Evolutionary conservation across 1,140 invertebrate species (phyloP).

Genomic region (Choristoneura fumiferana): DNA sequence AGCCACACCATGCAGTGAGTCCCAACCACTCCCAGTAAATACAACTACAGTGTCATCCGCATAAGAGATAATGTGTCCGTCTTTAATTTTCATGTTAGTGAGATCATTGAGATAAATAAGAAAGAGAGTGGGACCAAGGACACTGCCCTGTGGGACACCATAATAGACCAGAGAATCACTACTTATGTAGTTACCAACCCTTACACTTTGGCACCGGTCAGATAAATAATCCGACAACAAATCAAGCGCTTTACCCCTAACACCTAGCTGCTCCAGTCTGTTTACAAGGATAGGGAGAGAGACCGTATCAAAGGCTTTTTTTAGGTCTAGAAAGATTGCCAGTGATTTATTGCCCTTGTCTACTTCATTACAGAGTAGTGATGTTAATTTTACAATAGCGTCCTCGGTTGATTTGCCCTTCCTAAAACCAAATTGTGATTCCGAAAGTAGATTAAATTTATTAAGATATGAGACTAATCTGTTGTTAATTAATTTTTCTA

Average conservation of each 20-base stretch:
- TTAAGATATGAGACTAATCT: constrained; percentile 22
- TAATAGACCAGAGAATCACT: constrained; percentile 2
- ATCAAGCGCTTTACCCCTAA: not conserved
- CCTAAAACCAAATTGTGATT: constrained; percentile 25
- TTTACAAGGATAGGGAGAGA: not conserved
- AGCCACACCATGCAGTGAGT: not conserved
- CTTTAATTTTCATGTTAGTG: not conserved
- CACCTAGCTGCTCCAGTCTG: not conserved
- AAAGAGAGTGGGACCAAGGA: constrained; percentile 25
- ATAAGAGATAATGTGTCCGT: constrained; percentile 14
- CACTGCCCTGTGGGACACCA: constrained; percentile 26
- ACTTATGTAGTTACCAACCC: constrained; percentile 19
- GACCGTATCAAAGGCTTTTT: constrained; percentile 7
- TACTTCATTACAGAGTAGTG: constrained; percentile 10
- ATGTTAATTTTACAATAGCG: constrained; percentile 19
- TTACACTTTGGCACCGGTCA: constrained; percentile 24
- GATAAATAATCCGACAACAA: constrained; percentile 15
- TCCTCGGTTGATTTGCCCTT: constrained; percentile 20
- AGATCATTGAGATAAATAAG: constrained; percentile 25
- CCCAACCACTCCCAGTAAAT: not conserved
- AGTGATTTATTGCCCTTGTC: not conserved
- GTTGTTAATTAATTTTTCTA: constrained; percentile 23
- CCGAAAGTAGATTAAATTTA: constrained; percentile 17
- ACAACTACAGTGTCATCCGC: constrained; percentile 24
- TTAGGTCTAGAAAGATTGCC: not conserved